Evolutionary conservation across 2,797 vertebrate species (phyloP).

Genomic region (Falco concolor): DNA sequence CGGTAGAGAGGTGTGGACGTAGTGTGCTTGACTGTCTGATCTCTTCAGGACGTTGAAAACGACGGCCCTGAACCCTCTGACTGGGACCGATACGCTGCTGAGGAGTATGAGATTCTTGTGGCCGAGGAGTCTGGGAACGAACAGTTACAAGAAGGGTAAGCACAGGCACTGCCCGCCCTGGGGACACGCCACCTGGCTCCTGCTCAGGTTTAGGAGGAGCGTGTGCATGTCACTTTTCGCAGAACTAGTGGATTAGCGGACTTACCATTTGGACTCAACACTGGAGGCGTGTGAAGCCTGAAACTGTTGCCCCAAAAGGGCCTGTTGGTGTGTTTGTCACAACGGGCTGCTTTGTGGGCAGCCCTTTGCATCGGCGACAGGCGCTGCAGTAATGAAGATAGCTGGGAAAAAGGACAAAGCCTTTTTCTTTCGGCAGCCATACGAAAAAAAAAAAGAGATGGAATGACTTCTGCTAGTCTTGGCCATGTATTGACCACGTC

Average conservation of each 20-base stretch:
- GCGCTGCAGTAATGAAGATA: neutral
- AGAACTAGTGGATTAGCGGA: neutral
- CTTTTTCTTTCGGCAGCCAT: neutral
- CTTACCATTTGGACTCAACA: neutral
- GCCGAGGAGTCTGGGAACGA: slow-evolving; percentile 95
- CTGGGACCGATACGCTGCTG: slow-evolving; percentile 96
- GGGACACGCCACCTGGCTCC: neutral
- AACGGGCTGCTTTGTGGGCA: neutral
- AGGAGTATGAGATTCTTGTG: slow-evolving; percentile 97
- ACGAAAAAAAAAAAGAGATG: neutral
- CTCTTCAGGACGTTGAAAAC: slow-evolving; percentile 86
- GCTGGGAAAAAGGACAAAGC: neutral
- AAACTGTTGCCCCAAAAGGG: neutral
- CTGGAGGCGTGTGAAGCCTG: neutral
- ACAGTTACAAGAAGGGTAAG: slow-evolving; percentile 92
- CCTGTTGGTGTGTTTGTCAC: neutral
- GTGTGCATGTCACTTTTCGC: neutral
- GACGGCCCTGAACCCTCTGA: slow-evolving; percentile 95
- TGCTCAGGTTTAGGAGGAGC: neutral
- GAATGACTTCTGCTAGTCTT: neutral
- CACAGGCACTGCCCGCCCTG: neutral
- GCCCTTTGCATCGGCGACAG: neutral
- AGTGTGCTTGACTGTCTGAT: neutral
- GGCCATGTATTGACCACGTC: neutral
- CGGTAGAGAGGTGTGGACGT: neutral